Evolutionary conservation across 35 echinoderm and acorn worm species (phyloP), one percentile per base, ranked within the genome.

Genomic region (Lytechinus variegatus): DNA sequence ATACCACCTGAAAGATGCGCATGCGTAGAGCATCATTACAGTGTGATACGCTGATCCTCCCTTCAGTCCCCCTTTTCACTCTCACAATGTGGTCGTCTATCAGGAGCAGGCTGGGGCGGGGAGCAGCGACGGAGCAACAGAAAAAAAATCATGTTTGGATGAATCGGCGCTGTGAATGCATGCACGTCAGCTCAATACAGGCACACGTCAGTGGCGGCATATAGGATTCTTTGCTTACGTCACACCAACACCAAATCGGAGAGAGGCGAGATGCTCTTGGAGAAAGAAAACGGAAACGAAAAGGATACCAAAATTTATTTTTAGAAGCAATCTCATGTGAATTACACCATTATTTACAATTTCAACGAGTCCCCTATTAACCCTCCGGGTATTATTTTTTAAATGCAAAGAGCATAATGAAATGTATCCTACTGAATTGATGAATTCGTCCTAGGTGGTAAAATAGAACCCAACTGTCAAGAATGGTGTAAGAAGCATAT

Each of bases 191-290:
- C 88, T 21, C 88, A 90, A 33, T 90, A 90, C 88, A 90, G 8
- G 52, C 88, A 90, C 28, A 90, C 88, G 88, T 90, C 88, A 90
- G 88, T 90, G 88, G 88, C 66, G 52, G 52, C 88, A 90, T 90
- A 90, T 90, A 90, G 27, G 13, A 90, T 90, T 90, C 88, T 52
- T 19, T 90, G 88, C 88, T 90, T 44, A 90, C 88, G 88, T 90
- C 88, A 90, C 88, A 79, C 88, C 13, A 44, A 52, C 28, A 90
- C 29, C 88, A 27, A 90, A 90, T 52, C 28, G 52, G 10, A 44
- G 88, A 44, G 88, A 13, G 9, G 27, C 27, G 88, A 90, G 88
- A 90, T 90, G 52, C 88, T 10, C 2, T 12, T 44, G n/a, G 12
- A 54, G 88, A 44, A 90, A 33, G 9, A 54, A 90, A 54, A 16